A percentile compares a stretch with the other conserved stretches of the same genome.
These are phyloP conservation scores for Cuniculus paca DNA, from an alignment of 2,797 vertebrate species.

Conservation along the genomic window DNA sequence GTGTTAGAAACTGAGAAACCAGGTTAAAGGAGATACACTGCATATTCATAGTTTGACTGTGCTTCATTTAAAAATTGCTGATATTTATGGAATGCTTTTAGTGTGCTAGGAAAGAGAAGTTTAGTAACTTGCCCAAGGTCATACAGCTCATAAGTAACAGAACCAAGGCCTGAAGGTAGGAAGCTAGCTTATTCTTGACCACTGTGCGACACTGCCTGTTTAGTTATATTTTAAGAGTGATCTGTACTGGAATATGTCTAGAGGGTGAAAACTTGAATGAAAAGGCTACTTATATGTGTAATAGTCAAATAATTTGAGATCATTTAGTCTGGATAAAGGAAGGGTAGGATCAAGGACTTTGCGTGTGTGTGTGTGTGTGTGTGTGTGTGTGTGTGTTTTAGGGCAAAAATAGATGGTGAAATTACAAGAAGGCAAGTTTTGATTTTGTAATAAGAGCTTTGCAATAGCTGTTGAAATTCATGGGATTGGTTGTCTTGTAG, in stretches of 20 bases:
- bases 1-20: background rate
- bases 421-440: slow-evolving; percentile 56
- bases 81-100: slow-evolving; percentile 18
- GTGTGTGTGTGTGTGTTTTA: background rate
- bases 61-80: slow-evolving; percentile 56
- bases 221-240: slow-evolving; percentile 35
- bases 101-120: slow-evolving; percentile 40
- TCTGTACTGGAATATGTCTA: background rate
- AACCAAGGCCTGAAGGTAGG: slow-evolving; percentile 8
- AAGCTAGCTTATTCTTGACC: slow-evolving; percentile 41
- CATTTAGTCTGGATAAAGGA: slow-evolving; percentile 58
- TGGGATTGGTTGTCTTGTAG: background rate
- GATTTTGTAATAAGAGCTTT: slow-evolving; percentile 63
- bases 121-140: slow-evolving; percentile 33
- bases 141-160: slow-evolving; percentile 26
- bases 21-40: slow-evolving; percentile 5
- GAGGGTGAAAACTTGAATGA: slow-evolving; percentile 32
- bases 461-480: background rate
- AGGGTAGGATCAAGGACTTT: slow-evolving; percentile 1
- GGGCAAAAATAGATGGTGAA: slow-evolving; percentile 62
- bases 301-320: slow-evolving; percentile 57
- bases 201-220: background rate
- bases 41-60: slow-evolving; percentile 13
- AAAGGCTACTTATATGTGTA: slow-evolving; percentile 64
- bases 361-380: background rate